Base-by-base conservation (phyloP, 2,888 invertebrate genomes). In the Priocnemis perturbator region DNA sequence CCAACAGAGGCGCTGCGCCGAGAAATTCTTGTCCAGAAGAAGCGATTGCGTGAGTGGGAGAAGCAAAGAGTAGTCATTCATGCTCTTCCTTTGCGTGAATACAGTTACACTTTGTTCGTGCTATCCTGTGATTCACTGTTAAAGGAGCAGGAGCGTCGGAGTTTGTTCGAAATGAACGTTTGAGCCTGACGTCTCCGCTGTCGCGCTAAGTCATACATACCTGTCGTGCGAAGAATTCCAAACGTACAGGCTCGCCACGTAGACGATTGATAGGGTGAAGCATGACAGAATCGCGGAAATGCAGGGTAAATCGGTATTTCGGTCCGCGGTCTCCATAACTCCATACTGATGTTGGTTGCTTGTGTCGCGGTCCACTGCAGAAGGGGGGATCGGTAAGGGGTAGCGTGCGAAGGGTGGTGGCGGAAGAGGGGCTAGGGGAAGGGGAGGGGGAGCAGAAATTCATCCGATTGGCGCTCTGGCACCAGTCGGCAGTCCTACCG, bases 161-260 rank as follows among this genome's bases (percentile, higher is more conserved):
- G 65, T 68, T 65, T 69, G 60, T 66, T 66, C 60, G 67, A 61
- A 64, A 60, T 70, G 60, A 37, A 67, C 30, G 64, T 62, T 58
- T 59, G 72, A 68, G 58, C 69, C 71, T 65, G 63, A 70, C 60
- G 67, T 63, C 53, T 63, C 37, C 56, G 71, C 64, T 73, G 69
- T 67, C 66, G 30, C 37, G 30, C 37, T 67, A 23, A 45, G n/a
- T 44, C 19, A 67, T 67, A 77, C 77, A 86, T 92, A 94, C 95
- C 95, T 95, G 91, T 92, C 92, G 82, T 94, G 91, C 83, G 93
- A 93, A 67, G 93, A 92, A 83, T 93, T 94, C 96, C 97, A 97
- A 62, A 97, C 92, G 89, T 97, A 96, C 69, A 97, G 92, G 90
- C 97, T 97, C 67, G 94, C 94, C 76, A 97, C 96, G 91, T 96